These are phyloP conservation scores for Apteryx owenii DNA, from an alignment of 2,113 vertebrate species.

Conservation along the genomic window DNA sequence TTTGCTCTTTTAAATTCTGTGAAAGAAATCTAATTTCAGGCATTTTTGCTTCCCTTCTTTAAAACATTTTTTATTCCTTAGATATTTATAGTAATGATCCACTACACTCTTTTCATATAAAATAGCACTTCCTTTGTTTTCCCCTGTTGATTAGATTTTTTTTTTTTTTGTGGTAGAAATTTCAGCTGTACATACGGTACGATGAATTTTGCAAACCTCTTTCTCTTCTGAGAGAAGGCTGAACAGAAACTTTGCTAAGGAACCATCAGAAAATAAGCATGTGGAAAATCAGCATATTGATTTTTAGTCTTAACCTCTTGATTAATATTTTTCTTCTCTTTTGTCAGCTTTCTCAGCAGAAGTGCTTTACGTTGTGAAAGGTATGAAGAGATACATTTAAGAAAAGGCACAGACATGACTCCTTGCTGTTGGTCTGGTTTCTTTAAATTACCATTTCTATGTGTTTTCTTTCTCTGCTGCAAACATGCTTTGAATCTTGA, in stretches of 20 bases:
- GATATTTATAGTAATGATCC: neutral
- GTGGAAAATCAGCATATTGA: neutral
- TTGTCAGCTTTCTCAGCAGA: neutral
- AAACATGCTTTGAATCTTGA: neutral
- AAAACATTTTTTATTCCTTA: neutral
- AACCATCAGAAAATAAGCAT: neutral
- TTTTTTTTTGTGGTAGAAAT: neutral
- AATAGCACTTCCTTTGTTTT: neutral
- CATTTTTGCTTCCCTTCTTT: neutral
- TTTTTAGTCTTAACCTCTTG: neutral
- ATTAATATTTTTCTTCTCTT: neutral
- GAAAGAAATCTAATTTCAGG: neutral
- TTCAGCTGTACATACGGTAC: neutral
- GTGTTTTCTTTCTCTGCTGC: neutral
- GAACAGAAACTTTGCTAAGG: neutral
- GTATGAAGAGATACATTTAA: neutral
- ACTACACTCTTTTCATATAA: neutral
- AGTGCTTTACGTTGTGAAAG: neutral
- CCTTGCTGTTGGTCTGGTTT: neutral
- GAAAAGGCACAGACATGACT: neutral
- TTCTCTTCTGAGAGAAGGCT: neutral
- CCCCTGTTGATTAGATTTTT: neutral
- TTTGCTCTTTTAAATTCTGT: neutral
- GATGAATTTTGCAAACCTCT: neutral
- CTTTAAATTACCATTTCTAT: neutral